Percentiles rank a stretch among this genome's conserved stretches.
Conservation (phyloP, 2,797 vertebrate species). For the Tangara arthus region DNA sequence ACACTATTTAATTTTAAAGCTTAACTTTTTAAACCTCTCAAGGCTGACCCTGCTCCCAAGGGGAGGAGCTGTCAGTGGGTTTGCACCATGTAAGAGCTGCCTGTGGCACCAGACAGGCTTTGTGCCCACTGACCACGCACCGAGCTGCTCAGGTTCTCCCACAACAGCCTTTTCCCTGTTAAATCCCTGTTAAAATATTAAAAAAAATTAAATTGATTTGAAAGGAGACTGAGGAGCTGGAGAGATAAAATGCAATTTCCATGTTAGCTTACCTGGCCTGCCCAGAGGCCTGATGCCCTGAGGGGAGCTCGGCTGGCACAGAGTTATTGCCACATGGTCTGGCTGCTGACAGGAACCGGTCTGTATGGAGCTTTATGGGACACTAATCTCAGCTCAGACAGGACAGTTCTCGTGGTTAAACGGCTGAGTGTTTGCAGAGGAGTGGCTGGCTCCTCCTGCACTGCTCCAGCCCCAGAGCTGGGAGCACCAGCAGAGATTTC, state of each 20-base stretch:
- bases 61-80: accelerated
- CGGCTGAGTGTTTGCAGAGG: accelerated
- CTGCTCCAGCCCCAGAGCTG: neutral
- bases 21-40: neutral
- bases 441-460: no score
- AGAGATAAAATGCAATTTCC: neutral
- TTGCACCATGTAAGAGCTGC: accelerated
- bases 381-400: neutral
- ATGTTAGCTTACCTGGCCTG: neutral
- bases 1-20: neutral
- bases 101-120: neutral
- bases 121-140: neutral
- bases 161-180: neutral
- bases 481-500: neutral
- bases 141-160: neutral
- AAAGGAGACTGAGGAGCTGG: neutral
- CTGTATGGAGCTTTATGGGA: neutral
- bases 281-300: neutral
- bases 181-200: no score
- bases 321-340: neutral
- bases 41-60: neutral
- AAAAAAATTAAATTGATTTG: neutral
- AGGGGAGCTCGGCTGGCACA: neutral
- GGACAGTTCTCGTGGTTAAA: neutral
- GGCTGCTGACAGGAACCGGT: neutral